Conservation (phyloP, 2,113 vertebrate species). For the Erinaceus europaeus region DNA sequence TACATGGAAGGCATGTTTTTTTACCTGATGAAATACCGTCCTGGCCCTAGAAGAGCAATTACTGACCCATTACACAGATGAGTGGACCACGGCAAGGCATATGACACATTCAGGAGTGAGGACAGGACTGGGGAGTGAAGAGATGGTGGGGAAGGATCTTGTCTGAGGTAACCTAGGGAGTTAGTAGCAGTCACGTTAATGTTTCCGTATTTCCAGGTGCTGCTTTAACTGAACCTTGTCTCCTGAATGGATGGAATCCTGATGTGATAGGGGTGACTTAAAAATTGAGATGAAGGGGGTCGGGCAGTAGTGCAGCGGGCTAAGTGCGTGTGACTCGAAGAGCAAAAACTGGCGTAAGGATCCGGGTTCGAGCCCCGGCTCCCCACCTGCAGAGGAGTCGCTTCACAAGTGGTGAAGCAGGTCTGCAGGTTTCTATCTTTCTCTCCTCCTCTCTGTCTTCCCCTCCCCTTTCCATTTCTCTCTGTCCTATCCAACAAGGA, state of each 20-base stretch:
- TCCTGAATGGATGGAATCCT: not conserved
- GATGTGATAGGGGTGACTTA: not conserved
- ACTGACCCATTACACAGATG: not conserved
- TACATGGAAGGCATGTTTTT: too few relatives aligned
- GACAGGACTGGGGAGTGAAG: not conserved
- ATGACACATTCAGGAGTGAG: not conserved
- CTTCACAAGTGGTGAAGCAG: too few relatives aligned
- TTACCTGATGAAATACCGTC: too few relatives aligned
- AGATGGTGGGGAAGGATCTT: not conserved
- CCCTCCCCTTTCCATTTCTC: too few relatives aligned
- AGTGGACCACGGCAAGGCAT: not conserved
- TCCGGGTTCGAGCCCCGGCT: too few relatives aligned
- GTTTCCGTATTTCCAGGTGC: not conserved
- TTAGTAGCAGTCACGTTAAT: not conserved
- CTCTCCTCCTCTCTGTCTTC: too few relatives aligned
- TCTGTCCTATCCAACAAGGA: too few relatives aligned
- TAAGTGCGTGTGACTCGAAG: too few relatives aligned
- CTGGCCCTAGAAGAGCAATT: not conserved
- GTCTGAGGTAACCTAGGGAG: not conserved
- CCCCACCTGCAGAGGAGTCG: too few relatives aligned
- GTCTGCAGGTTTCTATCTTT: too few relatives aligned
- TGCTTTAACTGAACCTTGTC: not conserved
- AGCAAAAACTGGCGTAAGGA: too few relatives aligned
- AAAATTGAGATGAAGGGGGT: not conserved
- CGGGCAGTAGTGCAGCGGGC: too few relatives aligned